Evolutionary conservation across 2,797 vertebrate genomes (phyloP).

Genomic region (Gymnoscopelus braueri): DNA sequence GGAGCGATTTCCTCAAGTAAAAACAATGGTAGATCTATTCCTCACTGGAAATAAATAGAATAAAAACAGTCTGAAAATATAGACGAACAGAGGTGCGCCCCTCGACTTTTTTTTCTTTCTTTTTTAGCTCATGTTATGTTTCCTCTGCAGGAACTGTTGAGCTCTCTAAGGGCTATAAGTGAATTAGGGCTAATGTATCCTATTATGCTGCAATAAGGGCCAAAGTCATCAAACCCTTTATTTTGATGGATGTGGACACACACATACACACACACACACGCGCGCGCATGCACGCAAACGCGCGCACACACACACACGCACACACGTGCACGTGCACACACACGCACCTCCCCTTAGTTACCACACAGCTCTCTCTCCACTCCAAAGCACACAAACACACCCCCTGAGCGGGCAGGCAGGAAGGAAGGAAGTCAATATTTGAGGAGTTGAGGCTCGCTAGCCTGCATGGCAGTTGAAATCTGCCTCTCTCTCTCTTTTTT

Average conservation of each 20-base stretch:
- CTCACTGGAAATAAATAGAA: constrained; percentile 6
- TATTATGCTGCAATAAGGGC: constrained; percentile 63
- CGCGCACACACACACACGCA: constrained; percentile 10
- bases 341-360: constrained; percentile 36
- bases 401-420: constrained; percentile 65
- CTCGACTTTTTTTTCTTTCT: constrained; percentile 20
- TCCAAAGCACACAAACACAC: constrained; percentile 80
- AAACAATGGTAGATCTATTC: neutral
- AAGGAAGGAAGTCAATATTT: constrained; percentile 84
- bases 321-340: constrained; percentile 22
- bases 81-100: constrained; percentile 7
- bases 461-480: constrained; percentile 53
- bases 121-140: constrained; percentile 20
- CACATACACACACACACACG: constrained; percentile 6
- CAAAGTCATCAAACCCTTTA: constrained; percentile 74
- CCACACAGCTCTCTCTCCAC: constrained; percentile 63
- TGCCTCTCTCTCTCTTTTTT: constrained; percentile 5
- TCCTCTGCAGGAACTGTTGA: constrained; percentile 40
- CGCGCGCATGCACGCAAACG: constrained; percentile 1
- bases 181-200: constrained; percentile 65
- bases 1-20: too few relatives aligned
- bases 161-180: constrained; percentile 44
- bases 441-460: constrained; percentile 71
- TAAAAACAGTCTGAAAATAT: neutral
- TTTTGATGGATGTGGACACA: constrained; percentile 71